Conservation (phyloP, 2,888 invertebrate species). For the Diarsia mendica region DNA sequence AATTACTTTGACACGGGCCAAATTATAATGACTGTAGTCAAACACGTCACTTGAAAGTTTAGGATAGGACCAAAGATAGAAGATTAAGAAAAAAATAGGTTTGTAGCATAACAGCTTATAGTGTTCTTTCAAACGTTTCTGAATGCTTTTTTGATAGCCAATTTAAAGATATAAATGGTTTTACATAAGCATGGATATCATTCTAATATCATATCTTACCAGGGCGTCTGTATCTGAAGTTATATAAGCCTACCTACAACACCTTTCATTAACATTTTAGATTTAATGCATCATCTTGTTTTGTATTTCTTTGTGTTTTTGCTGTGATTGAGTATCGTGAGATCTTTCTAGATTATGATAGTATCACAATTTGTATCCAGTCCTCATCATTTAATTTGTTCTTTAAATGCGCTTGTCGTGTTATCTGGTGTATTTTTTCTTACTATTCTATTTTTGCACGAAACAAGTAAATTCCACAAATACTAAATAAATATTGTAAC, state of each 20-base stretch:
- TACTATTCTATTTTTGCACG: background rate
- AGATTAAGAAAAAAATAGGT: background rate
- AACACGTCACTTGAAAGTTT: conserved; percentile 1
- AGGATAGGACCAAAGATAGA: background rate
- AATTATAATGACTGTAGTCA: conserved; percentile 55
- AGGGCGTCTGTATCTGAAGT: background rate
- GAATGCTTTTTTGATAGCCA: background rate
- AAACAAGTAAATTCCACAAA: background rate
- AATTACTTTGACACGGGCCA: conserved; percentile 78
- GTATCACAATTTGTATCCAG: background rate
- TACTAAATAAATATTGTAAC: conserved; percentile 39
- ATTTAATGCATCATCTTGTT: background rate
- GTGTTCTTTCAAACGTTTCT: background rate
- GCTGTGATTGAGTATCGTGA: background rate
- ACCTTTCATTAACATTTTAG: too few species aligned
- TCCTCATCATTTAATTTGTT: background rate
- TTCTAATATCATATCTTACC: background rate
- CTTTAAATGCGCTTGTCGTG: background rate
- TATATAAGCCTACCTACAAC: too few species aligned
- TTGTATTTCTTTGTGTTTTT: background rate
- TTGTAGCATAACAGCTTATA: background rate
- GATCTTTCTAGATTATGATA: background rate
- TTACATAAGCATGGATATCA: background rate
- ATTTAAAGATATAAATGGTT: background rate
- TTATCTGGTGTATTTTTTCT: background rate